Conservation (phyloP, 2,888 invertebrate species). For the Heliconius aoede region DNA sequence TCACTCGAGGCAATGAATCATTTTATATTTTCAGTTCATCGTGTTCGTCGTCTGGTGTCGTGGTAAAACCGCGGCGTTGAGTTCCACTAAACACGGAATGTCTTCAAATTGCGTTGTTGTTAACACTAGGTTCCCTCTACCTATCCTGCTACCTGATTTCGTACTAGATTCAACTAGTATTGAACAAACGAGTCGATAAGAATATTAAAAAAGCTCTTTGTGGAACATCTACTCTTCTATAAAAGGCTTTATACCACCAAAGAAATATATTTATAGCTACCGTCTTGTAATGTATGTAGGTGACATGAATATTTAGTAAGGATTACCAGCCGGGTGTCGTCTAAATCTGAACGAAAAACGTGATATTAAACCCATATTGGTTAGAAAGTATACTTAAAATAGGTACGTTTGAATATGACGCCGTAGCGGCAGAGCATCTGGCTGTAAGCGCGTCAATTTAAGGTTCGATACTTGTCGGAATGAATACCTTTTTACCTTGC, state of each 20-base stretch:
- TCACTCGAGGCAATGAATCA: not conserved
- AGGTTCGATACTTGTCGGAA: not conserved
- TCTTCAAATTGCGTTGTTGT: too few species aligned
- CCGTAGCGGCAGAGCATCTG: not conserved
- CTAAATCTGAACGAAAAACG: constrained; percentile 5
- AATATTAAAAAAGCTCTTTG: constrained; percentile 6
- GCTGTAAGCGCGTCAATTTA: not conserved
- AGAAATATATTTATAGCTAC: constrained; percentile 15
- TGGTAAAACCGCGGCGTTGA: not conserved
- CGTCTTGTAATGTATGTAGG: not conserved
- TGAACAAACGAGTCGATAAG: not conserved
- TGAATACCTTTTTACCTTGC: not conserved
- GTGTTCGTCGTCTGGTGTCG: too few species aligned
- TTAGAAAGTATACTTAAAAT: not conserved
- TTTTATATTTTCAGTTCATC: not conserved
- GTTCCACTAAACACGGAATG: not conserved
- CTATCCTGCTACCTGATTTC: too few species aligned
- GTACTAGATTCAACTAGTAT: too few species aligned
- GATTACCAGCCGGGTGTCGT: constrained; percentile 1
- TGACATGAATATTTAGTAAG: constrained; percentile 15
- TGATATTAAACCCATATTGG: not conserved
- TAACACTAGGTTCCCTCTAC: too few species aligned
- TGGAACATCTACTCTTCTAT: not conserved
- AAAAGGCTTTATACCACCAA: constrained; percentile 1
- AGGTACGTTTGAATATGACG: not conserved